Conservation (phyloP, 2,888 invertebrate genomes). For the Eupithecia dodoneata region DNA sequence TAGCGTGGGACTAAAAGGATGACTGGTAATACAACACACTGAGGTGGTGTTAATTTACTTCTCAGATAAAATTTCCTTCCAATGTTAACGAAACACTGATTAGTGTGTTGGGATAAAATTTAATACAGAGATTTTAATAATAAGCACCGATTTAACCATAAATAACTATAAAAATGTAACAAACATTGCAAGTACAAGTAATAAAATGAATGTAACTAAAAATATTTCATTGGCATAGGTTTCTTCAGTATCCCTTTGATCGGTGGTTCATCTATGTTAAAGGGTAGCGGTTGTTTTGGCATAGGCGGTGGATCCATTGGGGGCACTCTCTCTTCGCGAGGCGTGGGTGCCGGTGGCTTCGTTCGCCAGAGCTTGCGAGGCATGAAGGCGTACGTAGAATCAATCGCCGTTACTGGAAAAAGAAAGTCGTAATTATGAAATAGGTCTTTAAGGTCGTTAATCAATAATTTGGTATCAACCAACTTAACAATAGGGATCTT, state of each 20-base stretch:
- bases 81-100: too few relatives aligned
- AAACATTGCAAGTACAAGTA: background rate
- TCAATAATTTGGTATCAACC: too few relatives aligned
- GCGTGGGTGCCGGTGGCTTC: slow-evolving; percentile 49
- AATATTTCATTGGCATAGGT: slow-evolving; percentile 80
- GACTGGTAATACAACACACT: too few relatives aligned
- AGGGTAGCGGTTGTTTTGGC: slow-evolving; percentile 53
- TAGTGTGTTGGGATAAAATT: background rate
- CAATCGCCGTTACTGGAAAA: slow-evolving; percentile 65
- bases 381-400: slow-evolving; percentile 70
- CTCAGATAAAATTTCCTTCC: too few relatives aligned
- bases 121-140: background rate
- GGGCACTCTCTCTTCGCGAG: slow-evolving; percentile 53
- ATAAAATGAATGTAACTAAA: slow-evolving; percentile 45
- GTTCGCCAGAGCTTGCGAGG: slow-evolving; percentile 64
- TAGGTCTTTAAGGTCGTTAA: too few relatives aligned
- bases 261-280: slow-evolving; percentile 49
- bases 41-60: too few relatives aligned
- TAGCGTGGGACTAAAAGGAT: too few relatives aligned
- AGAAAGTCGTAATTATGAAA: background rate
- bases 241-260: slow-evolving; percentile 78
- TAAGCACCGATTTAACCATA: background rate
- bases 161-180: background rate
- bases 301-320: slow-evolving; percentile 62
- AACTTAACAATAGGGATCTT: too few relatives aligned